Evolutionary conservation across 1,140 invertebrate species (phyloP).

Genomic region (Ceratitis capitata): DNA sequence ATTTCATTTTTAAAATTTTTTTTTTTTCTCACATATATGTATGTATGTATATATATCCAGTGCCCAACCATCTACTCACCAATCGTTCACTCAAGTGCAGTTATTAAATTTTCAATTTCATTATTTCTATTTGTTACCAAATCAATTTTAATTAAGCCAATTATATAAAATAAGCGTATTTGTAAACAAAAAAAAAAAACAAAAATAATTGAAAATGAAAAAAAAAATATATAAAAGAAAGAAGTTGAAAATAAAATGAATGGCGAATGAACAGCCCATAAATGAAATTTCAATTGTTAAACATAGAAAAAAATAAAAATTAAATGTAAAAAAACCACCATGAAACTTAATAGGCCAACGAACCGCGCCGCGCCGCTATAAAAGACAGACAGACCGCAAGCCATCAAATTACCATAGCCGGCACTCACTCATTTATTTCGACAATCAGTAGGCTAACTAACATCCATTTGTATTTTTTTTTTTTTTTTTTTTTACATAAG

Average conservation of each 20-base stretch:
- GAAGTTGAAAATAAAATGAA: neutral
- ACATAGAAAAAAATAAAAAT: neutral
- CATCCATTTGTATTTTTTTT: neutral
- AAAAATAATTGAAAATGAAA: neutral
- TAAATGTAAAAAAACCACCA: neutral
- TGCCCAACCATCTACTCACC: neutral
- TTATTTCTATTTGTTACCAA: neutral
- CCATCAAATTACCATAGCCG: neutral
- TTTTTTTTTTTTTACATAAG: neutral
- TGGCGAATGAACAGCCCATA: neutral
- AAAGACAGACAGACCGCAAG: neutral
- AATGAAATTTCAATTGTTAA: neutral
- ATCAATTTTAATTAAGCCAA: slow-evolving; percentile 40
- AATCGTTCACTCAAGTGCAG: neutral
- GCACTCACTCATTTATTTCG: neutral
- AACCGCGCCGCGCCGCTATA: neutral
- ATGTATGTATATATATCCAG: neutral
- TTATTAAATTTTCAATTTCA: slow-evolving; percentile 5
- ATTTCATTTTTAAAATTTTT: neutral
- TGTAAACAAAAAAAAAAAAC: too few relatives aligned
- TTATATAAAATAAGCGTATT: slow-evolving; percentile 23
- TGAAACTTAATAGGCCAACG: slow-evolving; percentile 9
- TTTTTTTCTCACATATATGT: too few relatives aligned
- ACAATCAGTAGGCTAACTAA: neutral
- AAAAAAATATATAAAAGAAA: neutral